Percentiles rank a stretch among this genome's conserved stretches.
Conservation (phyloP, 2,888 invertebrate species). For the Zelleria hepariella region DNA sequence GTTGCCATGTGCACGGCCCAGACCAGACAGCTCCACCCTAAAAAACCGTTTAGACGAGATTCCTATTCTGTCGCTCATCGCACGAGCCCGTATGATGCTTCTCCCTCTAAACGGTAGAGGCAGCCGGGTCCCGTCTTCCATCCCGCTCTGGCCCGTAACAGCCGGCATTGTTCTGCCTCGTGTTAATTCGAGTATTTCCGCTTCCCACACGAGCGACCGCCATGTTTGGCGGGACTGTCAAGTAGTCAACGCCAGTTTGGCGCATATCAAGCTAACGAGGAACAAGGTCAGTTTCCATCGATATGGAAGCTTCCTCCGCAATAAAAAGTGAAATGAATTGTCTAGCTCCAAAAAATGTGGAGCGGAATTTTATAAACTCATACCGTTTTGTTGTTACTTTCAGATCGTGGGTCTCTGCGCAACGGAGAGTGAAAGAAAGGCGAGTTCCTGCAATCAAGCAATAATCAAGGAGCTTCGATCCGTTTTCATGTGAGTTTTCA, state of each 20-base stretch:
- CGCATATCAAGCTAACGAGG: conserved; percentile 51
- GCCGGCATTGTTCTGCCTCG: conserved; percentile 52
- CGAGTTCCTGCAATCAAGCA: neutral
- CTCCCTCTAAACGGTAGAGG: conserved; percentile 53
- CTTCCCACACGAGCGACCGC: conserved; percentile 65
- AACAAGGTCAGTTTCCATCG: conserved; percentile 50
- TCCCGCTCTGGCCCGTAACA: conserved; percentile 56
- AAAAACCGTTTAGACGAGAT: conserved; percentile 60
- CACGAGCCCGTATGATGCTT: conserved; percentile 46
- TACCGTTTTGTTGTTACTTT: neutral
- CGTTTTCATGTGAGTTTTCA: neutral
- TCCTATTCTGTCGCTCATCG: conserved; percentile 56
- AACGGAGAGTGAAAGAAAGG: neutral
- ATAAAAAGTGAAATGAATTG: neutral
- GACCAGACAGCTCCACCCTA: conserved; percentile 72
- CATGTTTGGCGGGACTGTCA: conserved; percentile 71
- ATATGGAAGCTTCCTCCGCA: conserved; percentile 3
- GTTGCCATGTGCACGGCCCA: conserved; percentile 65
- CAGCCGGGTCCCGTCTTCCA: conserved; percentile 48
- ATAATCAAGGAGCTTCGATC: neutral
- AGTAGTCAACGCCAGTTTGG: conserved; percentile 67
- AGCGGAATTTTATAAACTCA: neutral
- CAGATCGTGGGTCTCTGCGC: neutral
- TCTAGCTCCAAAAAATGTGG: neutral
- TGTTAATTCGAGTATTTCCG: conserved; percentile 67